Percentiles rank a stretch among this genome's conserved stretches.
Evolutionary conservation across 2,888 invertebrate genomes (phyloP).

Genomic region (Pollenia labialis): DNA sequence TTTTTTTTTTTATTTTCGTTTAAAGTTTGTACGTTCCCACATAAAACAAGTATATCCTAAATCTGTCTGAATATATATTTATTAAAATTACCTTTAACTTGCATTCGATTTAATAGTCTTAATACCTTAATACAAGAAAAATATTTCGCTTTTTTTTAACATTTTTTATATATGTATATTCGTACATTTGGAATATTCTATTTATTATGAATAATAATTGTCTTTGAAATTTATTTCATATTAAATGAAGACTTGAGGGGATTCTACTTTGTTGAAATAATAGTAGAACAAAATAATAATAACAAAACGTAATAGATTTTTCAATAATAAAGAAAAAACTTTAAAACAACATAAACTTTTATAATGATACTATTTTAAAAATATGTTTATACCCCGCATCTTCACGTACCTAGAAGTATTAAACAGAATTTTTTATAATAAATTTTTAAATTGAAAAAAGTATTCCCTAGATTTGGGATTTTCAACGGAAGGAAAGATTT

Average conservation of each 20-base stretch:
- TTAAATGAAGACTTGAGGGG: neutral
- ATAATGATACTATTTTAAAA: conserved; percentile 12
- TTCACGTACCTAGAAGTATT: no score
- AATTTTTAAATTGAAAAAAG: no score
- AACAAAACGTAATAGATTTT: conserved; percentile 3
- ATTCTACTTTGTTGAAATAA: conserved; percentile 11
- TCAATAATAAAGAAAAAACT: neutral
- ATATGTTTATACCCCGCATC: neutral
- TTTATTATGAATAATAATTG: neutral
- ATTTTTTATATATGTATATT: neutral
- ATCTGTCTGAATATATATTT: no score
- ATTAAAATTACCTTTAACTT: no score
- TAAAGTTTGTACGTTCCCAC: no score
- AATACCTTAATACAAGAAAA: no score
- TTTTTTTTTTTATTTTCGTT: no score
- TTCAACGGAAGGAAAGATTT: no score
- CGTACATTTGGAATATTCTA: neutral
- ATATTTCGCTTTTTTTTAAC: neutral
- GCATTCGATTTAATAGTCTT: no score
- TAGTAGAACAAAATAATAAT: neutral
- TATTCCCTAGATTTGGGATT: no score
- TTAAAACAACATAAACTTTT: conserved; percentile 10
- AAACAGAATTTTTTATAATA: no score
- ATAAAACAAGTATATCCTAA: no score
- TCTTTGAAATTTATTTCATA: neutral